phyloP scores from a whole-genome alignment of 2,113 vertebrate genomes.

The Loxodonta africana region DNA sequence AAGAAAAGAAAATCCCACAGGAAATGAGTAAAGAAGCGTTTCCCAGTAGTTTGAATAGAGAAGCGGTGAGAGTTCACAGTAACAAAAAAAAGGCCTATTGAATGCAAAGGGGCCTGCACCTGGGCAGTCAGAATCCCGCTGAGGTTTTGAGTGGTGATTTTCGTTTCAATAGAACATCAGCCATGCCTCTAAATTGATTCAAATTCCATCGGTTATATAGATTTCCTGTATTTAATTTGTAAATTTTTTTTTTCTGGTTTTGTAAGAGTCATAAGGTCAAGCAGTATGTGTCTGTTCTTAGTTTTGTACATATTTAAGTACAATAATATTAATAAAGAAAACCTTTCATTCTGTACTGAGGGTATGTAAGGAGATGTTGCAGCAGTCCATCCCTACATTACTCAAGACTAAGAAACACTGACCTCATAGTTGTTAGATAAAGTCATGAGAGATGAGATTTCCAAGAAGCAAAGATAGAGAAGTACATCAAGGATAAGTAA shows the following conservation, averaged over 20 bases:
- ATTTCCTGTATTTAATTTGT: slow-evolving; percentile 21
- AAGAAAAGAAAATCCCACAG: not conserved
- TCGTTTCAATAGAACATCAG: not conserved
- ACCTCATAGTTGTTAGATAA: slow-evolving; percentile 69
- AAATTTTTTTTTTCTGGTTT: slow-evolving; percentile 8
- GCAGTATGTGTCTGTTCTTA: not conserved
- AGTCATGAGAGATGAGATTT: slow-evolving; percentile 52
- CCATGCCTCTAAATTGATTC: not conserved
- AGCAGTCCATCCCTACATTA: not conserved
- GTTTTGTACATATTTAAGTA: not conserved
- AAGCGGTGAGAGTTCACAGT: not conserved
- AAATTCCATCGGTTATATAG: not conserved
- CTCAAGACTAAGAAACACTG: slow-evolving; percentile 55
- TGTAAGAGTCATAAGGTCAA: not conserved
- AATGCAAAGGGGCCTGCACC: not conserved
- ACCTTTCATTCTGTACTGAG: slow-evolving; percentile 23
- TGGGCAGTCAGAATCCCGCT: not conserved
- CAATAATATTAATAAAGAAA: not conserved
- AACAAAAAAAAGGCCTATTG: not conserved
- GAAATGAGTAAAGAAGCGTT: not conserved
- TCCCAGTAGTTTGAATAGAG: not conserved
- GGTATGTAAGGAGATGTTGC: not conserved
- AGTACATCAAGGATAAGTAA: slow-evolving; percentile 58
- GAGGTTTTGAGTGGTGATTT: not conserved
- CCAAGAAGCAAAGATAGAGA: slow-evolving; percentile 47